phyloP scores from a whole-genome alignment of 2,888 invertebrate species.

The Yponomeuta cagnagella region DNA sequence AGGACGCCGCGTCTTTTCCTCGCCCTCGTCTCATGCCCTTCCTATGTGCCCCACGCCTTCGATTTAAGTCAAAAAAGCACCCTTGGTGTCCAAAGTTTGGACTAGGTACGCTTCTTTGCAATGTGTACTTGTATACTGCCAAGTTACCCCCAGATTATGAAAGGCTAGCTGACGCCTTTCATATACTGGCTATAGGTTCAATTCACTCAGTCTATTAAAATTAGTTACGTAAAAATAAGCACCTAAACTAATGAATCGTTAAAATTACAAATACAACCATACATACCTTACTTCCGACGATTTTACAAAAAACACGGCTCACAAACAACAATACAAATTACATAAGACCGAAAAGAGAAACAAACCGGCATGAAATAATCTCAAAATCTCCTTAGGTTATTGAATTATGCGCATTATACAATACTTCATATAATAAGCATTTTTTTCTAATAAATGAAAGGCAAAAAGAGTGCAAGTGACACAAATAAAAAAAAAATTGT shows the following conservation, averaged over 20 bases:
- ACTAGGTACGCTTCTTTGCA: not conserved
- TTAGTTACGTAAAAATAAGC: not conserved
- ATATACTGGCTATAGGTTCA: too few species aligned
- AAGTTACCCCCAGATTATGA: not conserved
- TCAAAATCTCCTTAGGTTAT: not conserved
- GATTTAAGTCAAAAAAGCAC: not conserved
- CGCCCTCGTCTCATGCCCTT: too few species aligned
- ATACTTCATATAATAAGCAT: not conserved
- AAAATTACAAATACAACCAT: not conserved
- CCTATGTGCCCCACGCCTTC: too few species aligned
- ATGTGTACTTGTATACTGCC: not conserved
- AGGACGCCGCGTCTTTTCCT: too few species aligned
- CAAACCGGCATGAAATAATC: not conserved
- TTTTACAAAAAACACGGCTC: not conserved
- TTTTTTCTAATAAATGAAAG: not conserved
- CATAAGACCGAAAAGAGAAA: not conserved
- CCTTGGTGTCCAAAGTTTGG: not conserved
- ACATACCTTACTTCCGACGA: not conserved
- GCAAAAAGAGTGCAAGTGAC: not conserved
- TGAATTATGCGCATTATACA: not conserved
- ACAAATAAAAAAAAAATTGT: not conserved
- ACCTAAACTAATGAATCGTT: not conserved
- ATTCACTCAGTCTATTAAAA: not conserved
- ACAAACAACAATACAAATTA: conserved; percentile 18
- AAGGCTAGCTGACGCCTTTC: not conserved